Evolutionary conservation across 92 coral and sea anemone genomes (phyloP).

Genomic region (Plumapathes pennacea): DNA sequence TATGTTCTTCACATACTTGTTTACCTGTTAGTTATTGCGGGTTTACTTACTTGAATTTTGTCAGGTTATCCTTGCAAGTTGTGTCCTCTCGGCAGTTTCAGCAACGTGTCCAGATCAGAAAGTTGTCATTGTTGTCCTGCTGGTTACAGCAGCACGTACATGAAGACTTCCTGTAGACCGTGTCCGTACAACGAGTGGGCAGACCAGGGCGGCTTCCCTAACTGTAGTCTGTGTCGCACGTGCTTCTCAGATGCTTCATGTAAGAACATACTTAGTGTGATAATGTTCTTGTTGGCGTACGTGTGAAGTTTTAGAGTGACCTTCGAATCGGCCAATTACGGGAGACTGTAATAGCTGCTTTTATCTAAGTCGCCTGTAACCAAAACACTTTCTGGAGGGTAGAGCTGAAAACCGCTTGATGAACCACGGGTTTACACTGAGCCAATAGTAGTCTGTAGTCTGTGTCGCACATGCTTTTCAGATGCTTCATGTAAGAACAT

Average conservation of each 20-base stretch:
- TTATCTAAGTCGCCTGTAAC: no score
- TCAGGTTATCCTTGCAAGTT: conserved; percentile 90
- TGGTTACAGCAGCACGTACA: conserved; percentile 95
- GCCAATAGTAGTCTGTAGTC: no score
- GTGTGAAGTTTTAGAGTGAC: no score
- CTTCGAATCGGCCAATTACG: no score
- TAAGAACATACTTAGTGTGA: no score
- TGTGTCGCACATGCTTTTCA: conserved; percentile 75
- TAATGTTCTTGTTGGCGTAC: no score
- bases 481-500: conserved; percentile 78
- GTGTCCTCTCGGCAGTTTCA: conserved; percentile 93
- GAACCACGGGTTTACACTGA: no score
- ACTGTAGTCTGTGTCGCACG: conserved; percentile 79
- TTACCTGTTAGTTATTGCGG: no score
- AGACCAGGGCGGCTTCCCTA: conserved; percentile 77
- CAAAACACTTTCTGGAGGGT: no score
- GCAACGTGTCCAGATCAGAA: conserved; percentile 77
- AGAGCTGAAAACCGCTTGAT: no score
- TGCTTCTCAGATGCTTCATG: conserved; percentile 64
- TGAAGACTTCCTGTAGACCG: conserved; percentile 84
- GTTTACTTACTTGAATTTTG: not conserved
- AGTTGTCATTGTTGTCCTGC: conserved; percentile 89
- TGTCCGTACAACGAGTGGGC: conserved; percentile 80
- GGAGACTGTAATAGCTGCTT: no score
- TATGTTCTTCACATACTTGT: no score